Evolutionary conservation across 2,113 vertebrate species (phyloP), one percentile per base, ranked within the genome.

Genomic region (Prietella phreatophila): DNA sequence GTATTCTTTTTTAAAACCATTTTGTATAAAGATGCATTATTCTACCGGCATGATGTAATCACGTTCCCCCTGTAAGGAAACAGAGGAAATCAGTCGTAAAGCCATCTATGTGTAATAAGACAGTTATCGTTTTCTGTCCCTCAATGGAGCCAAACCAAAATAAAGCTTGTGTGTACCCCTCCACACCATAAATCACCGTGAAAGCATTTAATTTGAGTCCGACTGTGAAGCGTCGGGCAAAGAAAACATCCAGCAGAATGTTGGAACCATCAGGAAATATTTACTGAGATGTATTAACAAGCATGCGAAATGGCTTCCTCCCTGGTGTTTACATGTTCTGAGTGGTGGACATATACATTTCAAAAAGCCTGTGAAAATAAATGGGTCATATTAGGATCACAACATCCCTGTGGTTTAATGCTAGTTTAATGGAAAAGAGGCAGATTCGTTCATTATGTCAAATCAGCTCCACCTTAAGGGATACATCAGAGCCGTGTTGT

Each of bases 341-440:
- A 80, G 82, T 89, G 85, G 89, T 85, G 87, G 84, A 92, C 86
- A 63, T 90, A 83, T 83, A 86, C 84, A 47, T 90, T 92, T 78
- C 25, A 89, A 91, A 89, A 91, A 90, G 89, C 85, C 53, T 60
- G 71, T 76, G 33, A 91, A 92, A 90, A 93, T 75, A 84, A 88
- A 88, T 87, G 22, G 65, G 27, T 88, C 1, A 86, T 85, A 63
- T 2, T 14, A 27, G 85, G 83, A 83, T 63, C 84, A 84, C 3
- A 83, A 30, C 39, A 87, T 79, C 78, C 90, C 65, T 42, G n/a
- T 50, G 82, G 56, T 87, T 79, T 42, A 73, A 20, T 60, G 25
- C 50, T 15, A 75, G 69, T 47, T 76, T 85, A 83, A 86, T 80
- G 17, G 55, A 17, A 83, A 17, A 55, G 83, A 85, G 61, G 53